Evolutionary conservation across 2,113 vertebrate genomes (phyloP), one percentile per base, ranked within the genome.

Genomic region (Platysternon megacephalum): DNA sequence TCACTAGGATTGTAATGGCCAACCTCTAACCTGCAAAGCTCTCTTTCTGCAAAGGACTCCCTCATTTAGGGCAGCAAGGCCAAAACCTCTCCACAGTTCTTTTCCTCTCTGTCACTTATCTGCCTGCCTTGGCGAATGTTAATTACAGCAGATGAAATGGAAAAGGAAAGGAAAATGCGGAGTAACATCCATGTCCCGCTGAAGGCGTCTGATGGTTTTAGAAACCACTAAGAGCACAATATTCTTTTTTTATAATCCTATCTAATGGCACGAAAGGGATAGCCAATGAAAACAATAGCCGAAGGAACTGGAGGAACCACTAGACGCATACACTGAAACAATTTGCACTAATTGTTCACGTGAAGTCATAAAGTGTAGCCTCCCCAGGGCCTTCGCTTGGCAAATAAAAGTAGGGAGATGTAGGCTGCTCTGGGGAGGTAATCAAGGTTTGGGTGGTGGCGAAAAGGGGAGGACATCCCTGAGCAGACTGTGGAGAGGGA

Each of bases 11-110:
- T 0, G 2, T 93, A 89, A 92, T 89, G 79, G 72, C 81, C 84
- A 89, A 51, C 94, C 93, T 91, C 82, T 1, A 29, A 79, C 65
- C 82, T 0, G 1, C 0, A 1, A 0, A 0, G 8, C 1, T 1
- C 2, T 5, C 78, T 2, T 2, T 56, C 0, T 0, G 55, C 56
- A 79, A 93, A 93, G 91, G 89, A 94, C 82, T 78, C 91, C 61
- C 65, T 81, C 83, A 95, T 97, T 94, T 96, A 39, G n/a, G 74
- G 74, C 85, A 74, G 88, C 24, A 1, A 78, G 95, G 97, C 88
- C 92, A 92, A 80, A 94, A 87, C 92, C 90, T 93, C 72, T 16
- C 46, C 46, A 68, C 35, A 68, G 86, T 88, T 58, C 22, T 52
- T 65, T 81, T 90, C 22, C 81, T 65, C 79, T 26, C 32, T 53